These are phyloP conservation scores for Eidolon helvum DNA, from an alignment of 2,113 vertebrate genomes.

Conservation along the genomic window DNA sequence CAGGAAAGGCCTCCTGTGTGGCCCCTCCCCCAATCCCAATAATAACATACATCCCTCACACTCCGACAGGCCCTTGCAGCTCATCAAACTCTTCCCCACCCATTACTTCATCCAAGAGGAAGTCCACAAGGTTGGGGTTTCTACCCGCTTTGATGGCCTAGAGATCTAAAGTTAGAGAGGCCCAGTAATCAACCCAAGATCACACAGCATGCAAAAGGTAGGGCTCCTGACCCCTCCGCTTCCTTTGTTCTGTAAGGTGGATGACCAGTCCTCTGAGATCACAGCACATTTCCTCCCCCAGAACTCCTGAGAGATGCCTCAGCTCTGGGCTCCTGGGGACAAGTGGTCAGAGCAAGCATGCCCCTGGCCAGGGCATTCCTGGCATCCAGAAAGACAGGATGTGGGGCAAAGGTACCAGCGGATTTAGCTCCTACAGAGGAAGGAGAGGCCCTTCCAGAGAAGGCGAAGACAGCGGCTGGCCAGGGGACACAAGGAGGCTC, in stretches of 20 bases:
- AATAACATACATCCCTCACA: not conserved
- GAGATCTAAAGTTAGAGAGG: slow-evolving; percentile 35
- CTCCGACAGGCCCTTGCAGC: not conserved
- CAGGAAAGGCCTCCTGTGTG: not conserved
- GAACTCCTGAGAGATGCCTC: not conserved
- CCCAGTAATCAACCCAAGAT: not conserved
- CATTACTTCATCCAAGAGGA: not conserved
- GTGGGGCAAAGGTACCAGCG: slow-evolving; percentile 70
- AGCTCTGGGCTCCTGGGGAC: slow-evolving; percentile 24
- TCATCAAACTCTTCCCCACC: not conserved
- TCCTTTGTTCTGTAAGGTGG: not conserved
- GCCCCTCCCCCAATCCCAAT: not conserved
- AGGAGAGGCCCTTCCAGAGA: slow-evolving; percentile 34
- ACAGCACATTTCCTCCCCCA: not conserved
- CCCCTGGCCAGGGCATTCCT: slow-evolving; percentile 69
- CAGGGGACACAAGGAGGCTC: not conserved
- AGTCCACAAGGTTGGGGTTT: not conserved
- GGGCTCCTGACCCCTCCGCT: not conserved
- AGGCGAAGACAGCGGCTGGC: not conserved
- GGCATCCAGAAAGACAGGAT: slow-evolving; percentile 65
- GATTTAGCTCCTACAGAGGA: slow-evolving; percentile 72
- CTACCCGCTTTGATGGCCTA: not conserved
- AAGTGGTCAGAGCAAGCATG: slow-evolving; percentile 48
- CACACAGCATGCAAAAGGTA: not conserved
- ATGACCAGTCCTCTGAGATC: not conserved